Base-by-base conservation (phyloP, 2,888 invertebrate genomes). In the Prosapia bicincta region DNA sequence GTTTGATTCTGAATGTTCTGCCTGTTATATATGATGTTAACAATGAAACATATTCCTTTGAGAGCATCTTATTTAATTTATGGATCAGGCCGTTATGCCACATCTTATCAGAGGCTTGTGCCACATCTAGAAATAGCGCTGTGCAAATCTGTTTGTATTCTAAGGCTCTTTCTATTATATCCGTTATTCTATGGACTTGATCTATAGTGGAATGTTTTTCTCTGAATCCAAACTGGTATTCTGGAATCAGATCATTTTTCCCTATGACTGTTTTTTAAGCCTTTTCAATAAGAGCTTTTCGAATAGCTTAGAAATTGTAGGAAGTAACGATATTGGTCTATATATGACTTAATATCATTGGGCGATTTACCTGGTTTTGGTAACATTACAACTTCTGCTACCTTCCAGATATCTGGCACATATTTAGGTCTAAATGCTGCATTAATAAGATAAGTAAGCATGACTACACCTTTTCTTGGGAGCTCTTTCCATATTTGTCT, bases 191-290 rank as follows among this genome's bases (percentile, higher is more conserved):
- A 0, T 80, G 71, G 0, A 82, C 75, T 74, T 83, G 83, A 43
- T 81, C 80, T 13, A 77, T 79, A 0, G 83, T 83, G 3, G 81
- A 81, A 73, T 82, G 83, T 3, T 76, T 74, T 15, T 70, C 32
- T 54, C 83, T 70, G 76, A 83, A 83, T 2, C 82, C 82, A 71
- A 82, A 82, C 78, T 83, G 83, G 20, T 82, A 77, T 2, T 72
- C 10, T 76, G 77, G 1, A 82, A 26, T 76, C 75, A 68, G 32
- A 65, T 76, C 5, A 79, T 67, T 20, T 80, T 70, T 23, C 81
- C 69, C 76, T 75, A 79, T 76, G 83, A 82, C 1, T 79, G 69
- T 3, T 82, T 20, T 13, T n/a, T n/a, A n/a, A 20, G 20, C 20
- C 20, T 54, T 54, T 54, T 54, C n/a, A 54, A 3, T 2, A 54